Percentiles rank a stretch among this genome's conserved stretches.
phyloP scores from a whole-genome alignment of 2,797 vertebrate genomes.

The Microctenopoma steveboyesi region DNA sequence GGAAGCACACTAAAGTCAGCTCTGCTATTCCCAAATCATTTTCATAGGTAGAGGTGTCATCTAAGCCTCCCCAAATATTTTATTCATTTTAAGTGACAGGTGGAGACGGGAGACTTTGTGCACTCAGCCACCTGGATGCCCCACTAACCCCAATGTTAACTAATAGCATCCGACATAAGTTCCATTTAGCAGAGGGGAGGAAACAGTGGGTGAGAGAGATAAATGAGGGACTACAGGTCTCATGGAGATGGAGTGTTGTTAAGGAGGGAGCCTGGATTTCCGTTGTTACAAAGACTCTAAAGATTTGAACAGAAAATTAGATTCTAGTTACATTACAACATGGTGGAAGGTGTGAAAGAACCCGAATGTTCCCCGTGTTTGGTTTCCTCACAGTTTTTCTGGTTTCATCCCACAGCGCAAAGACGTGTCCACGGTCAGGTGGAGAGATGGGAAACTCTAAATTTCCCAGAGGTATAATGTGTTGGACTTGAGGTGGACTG shows the following conservation, averaged over 20 bases:
- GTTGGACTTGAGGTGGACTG: background rate
- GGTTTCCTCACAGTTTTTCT: background rate
- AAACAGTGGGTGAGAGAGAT: background rate
- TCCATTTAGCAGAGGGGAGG: slow-evolving; percentile 31
- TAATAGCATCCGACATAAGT: slow-evolving; percentile 47
- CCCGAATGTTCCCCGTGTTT: background rate
- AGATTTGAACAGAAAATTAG: background rate
- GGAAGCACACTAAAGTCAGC: slow-evolving; percentile 21
- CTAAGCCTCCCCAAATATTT: slow-evolving; percentile 45
- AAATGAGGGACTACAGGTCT: background rate
- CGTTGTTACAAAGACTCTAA: background rate
- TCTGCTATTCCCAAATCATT: slow-evolving; percentile 24
- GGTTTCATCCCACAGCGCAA: background rate
- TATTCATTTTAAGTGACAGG: slow-evolving; percentile 54
- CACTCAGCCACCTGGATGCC: slow-evolving; percentile 53
- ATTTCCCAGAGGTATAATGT: background rate
- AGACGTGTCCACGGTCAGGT: slow-evolving; percentile 1
- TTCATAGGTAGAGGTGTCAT: slow-evolving; percentile 40
- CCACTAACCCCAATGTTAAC: slow-evolving; percentile 39
- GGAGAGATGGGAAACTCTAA: background rate
- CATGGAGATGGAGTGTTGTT: background rate
- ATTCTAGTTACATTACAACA: background rate
- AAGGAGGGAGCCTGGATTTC: background rate
- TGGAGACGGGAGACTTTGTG: slow-evolving; percentile 35
- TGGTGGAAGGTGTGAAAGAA: background rate